Base-by-base conservation (phyloP, 2,888 invertebrate genomes). In the Notodromas monacha region DNA sequence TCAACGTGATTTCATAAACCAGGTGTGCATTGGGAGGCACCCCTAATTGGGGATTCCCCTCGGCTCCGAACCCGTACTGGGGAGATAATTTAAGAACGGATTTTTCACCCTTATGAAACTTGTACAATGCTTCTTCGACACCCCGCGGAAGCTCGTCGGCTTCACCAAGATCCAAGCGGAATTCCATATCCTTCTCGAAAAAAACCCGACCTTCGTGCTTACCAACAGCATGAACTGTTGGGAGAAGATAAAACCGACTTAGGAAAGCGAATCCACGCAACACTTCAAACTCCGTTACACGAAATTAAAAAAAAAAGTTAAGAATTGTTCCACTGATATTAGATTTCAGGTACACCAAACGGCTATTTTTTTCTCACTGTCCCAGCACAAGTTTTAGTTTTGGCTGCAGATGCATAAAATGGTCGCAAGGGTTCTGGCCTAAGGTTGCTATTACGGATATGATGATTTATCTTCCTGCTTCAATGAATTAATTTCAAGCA, bases 111-210 rank as follows among this genome's bases (percentile, higher is more conserved):
- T 61, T 61, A 39, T 60, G 62, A 51, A 92, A 77, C 45, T 66
- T 68, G 38, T 65, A 62, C 3, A 86, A 43, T 0, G 73, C 76
- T 36, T 57, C 56, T 46, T 84, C 81, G 8, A 86, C 48, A 6
- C 86, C 89, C 31, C 65, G 61, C 16, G 74, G 60, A 15, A 92
- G 50, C 35, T 65, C 64, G 30, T 51, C 49, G 35, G 70, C 70
- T 32, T 53, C 56, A 5, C 76, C 81, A 50, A 89, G 86, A 1
- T 89, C 89, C 12, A 84, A 52, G 11, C 56, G 51, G 49, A 86
- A 92, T 14, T 63, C 60, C 1, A 79, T 60, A 27, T 74, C 68
- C 39, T 73, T 58, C 12, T 69, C 67, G 41, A 86, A 81, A 48
- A 84, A 76, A 4, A 58, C 50, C 33, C 45, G 46, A 1, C 58